Evolutionary conservation across 2,113 vertebrate genomes (phyloP).

Genomic region (Euleptes europaea): DNA sequence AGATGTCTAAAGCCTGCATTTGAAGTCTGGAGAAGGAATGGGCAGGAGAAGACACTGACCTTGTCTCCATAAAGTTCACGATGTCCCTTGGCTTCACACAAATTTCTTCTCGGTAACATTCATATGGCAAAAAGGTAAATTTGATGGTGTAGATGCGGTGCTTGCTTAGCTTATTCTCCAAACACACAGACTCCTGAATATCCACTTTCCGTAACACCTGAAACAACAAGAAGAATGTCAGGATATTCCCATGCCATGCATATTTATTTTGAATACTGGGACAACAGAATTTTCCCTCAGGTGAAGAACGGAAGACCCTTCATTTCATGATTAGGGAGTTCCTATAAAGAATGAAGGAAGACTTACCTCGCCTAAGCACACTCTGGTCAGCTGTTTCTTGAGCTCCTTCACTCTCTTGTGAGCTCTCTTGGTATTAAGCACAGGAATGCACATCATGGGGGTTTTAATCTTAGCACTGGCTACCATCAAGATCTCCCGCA

Average conservation of each 20-base stretch:
- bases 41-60: conserved; percentile 65
- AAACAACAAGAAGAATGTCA: not conserved
- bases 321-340: not conserved
- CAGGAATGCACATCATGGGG: conserved; percentile 93
- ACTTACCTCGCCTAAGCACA: conserved; percentile 89
- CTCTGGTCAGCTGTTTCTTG: conserved; percentile 85
- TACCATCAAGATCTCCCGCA: conserved; percentile 93
- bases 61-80: conserved; percentile 89
- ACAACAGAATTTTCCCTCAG: not conserved
- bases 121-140: conserved; percentile 85
- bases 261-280: no score
- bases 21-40: not conserved
- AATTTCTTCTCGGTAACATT: conserved; percentile 86
- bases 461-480: conserved; percentile 94
- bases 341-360: not conserved
- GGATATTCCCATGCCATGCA: not conserved
- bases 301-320: not conserved
- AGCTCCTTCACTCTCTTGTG: conserved; percentile 85
- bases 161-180: conserved; percentile 72
- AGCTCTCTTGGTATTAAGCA: conserved; percentile 85
- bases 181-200: conserved; percentile 81
- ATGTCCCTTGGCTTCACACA: conserved; percentile 82
- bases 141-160: conserved; percentile 79
- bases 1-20: not conserved
- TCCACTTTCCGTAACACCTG: conserved; percentile 91